These are phyloP conservation scores for Chelidonichthys spinosus DNA, from an alignment of 2,797 vertebrate genomes.

Conservation along the genomic window DNA sequence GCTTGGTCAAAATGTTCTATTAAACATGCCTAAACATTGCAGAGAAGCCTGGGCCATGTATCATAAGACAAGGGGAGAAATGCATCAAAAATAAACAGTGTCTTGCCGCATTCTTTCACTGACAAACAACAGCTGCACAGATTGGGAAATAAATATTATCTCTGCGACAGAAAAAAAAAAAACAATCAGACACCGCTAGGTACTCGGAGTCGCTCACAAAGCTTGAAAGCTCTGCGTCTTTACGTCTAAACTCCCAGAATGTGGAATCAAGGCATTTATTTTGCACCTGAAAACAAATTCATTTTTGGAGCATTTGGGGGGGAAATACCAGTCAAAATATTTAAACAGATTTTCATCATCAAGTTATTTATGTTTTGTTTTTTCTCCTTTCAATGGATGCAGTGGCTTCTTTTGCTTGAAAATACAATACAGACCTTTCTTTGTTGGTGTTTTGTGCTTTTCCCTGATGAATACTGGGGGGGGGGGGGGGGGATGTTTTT, in stretches of 20 bases:
- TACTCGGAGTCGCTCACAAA: constrained; percentile 53
- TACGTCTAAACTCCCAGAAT: constrained; percentile 44
- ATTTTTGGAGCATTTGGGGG: constrained; percentile 27
- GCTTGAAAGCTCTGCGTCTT: constrained; percentile 47
- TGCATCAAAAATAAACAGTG: constrained; percentile 72
- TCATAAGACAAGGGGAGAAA: constrained; percentile 56
- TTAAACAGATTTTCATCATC: constrained; percentile 49
- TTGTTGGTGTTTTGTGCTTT: constrained; percentile 29
- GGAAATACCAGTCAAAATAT: constrained; percentile 46
- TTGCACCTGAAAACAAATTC: constrained; percentile 46
- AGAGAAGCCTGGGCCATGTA: constrained; percentile 41
- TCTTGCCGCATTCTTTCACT: constrained; percentile 66
- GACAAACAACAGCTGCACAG: constrained; percentile 79
- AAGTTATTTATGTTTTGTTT: constrained; percentile 44
- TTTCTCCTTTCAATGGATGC: neutral
- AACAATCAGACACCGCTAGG: constrained; percentile 67
- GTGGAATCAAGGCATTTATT: constrained; percentile 57
- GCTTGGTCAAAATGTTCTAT: constrained; percentile 36
- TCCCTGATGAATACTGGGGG: constrained; percentile 14
- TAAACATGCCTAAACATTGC: constrained; percentile 41
- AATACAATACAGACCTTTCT: constrained; percentile 30
- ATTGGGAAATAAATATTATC: constrained; percentile 82
- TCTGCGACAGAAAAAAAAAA: constrained; percentile 61
- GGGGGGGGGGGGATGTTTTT: constrained; percentile 27
- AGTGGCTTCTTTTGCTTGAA: constrained; percentile 30